Evolutionary conservation across 2,888 invertebrate genomes (phyloP), one percentile per base, ranked within the genome.

Genomic region (Brachyopa scutellaris): DNA sequence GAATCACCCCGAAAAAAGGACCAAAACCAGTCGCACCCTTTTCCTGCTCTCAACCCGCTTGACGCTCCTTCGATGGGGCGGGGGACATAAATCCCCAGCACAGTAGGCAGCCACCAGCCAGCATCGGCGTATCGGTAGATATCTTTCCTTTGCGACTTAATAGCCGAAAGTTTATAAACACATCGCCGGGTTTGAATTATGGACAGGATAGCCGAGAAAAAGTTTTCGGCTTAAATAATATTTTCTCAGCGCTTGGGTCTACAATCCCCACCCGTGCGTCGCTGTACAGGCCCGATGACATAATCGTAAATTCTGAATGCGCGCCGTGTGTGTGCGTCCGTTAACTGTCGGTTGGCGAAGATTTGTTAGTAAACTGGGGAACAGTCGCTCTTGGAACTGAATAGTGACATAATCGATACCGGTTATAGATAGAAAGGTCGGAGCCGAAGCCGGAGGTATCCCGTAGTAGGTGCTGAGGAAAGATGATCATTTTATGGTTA

Each of bases 91-190:
- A 82, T 82, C 70, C 53, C 61, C 70, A 36, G 26, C 64, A 70
- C 67, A 55, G 70, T 51, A 64, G 76, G 80, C 42, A 33, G 66
- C 13, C 31, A 17, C 19, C 26, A 7, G 40, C 36, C 33, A 17
- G 15, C 29, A 51, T 59, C 53, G 26, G n/a, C n/a, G n/a, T n/a
- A n/a, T n/a, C n/a, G 8, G 40, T 11, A 61, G 51, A 61, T 45
- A 38, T 79, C 66, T 23, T 67, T 49, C 55, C 74, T 42, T 62
- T 64, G 23, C 23, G 77, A 82, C 82, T 82, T 82, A 82, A 82
- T 82, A 66, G 82, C 64, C 66, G 23, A 77, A 82, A 82, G 77
- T 82, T 82, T 82, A 76, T 70, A 72, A 82, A 72, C 82, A 82
- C 70, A 82, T 66, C 64, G 77, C 47, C 70, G 61, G 53, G 77